A percentile compares a stretch with the other conserved stretches of the same genome.
Evolutionary conservation across 2,888 invertebrate genomes (phyloP).

Genomic region (Nowickia ferox): DNA sequence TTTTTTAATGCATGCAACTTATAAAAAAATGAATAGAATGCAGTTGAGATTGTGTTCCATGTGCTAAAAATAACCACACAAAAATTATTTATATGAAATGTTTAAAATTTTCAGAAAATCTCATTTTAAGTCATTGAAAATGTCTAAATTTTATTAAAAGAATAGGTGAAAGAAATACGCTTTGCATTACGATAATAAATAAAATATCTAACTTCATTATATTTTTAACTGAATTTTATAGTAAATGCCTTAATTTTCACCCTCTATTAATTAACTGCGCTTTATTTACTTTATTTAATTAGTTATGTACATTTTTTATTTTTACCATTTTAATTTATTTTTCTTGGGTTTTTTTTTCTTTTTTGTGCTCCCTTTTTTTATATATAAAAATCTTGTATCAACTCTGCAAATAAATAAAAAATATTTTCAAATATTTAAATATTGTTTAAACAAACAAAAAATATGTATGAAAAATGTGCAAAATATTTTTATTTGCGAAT

Average conservation of each 20-base stretch:
- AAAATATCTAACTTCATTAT: slow-evolving; percentile 69
- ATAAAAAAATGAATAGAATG: too few species aligned
- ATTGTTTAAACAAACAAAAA: slow-evolving; percentile 26
- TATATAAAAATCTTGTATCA: slow-evolving; percentile 36
- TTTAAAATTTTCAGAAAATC: too few species aligned
- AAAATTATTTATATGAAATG: too few species aligned
- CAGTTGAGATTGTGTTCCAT: too few species aligned
- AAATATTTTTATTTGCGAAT: slow-evolving; percentile 46
- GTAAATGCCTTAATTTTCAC: slow-evolving; percentile 60
- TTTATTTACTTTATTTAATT: slow-evolving; percentile 38
- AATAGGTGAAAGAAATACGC: neutral
- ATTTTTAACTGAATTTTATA: slow-evolving; percentile 16
- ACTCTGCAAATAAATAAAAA: slow-evolving; percentile 39
- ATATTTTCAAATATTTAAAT: slow-evolving; percentile 30
- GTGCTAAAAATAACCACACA: too few species aligned
- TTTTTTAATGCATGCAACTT: too few species aligned
- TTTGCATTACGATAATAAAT: slow-evolving; percentile 25
- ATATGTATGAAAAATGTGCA: slow-evolving; percentile 43
- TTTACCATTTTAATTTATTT: slow-evolving; percentile 72
- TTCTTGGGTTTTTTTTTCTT: slow-evolving; percentile 75
- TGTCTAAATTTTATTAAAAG: too few species aligned
- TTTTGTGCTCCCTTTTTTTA: slow-evolving; percentile 41
- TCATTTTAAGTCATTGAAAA: too few species aligned
- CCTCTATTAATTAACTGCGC: slow-evolving; percentile 19
- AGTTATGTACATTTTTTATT: slow-evolving; percentile 35